phyloP scores from a whole-genome alignment of 2,888 invertebrate species.

The Agrotis exclamationis region DNA sequence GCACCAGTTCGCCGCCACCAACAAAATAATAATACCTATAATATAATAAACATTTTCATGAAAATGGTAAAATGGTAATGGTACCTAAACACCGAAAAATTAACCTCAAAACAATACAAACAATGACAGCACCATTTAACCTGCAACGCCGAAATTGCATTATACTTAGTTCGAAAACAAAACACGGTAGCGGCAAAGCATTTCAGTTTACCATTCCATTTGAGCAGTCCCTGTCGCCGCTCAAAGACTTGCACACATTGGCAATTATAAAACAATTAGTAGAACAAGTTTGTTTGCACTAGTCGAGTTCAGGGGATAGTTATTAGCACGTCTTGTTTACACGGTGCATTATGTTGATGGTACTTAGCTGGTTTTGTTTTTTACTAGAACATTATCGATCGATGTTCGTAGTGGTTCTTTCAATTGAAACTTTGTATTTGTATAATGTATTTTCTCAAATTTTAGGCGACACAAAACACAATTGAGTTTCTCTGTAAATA shows the following conservation, averaged over 20 bases:
- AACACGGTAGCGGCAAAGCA: conserved; percentile 18
- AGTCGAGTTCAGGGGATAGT: conserved; percentile 57
- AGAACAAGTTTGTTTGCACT: conserved; percentile 46
- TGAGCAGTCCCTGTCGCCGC: conserved; percentile 34
- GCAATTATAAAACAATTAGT: conserved; percentile 62
- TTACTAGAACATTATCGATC: no score
- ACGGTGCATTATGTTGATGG: conserved; percentile 18
- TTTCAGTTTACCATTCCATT: conserved; percentile 52
- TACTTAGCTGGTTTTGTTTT: neutral
- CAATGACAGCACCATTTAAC: neutral
- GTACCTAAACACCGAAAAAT: no score
- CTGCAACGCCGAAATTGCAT: conserved; percentile 20
- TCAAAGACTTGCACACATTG: conserved; percentile 59
- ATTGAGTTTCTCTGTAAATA: no score
- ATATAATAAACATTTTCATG: no score
- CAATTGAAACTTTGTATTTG: no score
- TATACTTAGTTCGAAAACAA: conserved; percentile 41
- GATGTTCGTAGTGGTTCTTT: no score
- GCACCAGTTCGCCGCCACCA: no score
- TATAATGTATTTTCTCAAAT: no score
- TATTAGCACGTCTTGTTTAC: conserved; percentile 63
- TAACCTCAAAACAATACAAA: no score
- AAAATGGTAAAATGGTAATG: no score
- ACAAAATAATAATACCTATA: no score
- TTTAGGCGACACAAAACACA: no score